phyloP scores from a whole-genome alignment of 2,888 invertebrate genomes.

The Thecophora atra region DNA sequence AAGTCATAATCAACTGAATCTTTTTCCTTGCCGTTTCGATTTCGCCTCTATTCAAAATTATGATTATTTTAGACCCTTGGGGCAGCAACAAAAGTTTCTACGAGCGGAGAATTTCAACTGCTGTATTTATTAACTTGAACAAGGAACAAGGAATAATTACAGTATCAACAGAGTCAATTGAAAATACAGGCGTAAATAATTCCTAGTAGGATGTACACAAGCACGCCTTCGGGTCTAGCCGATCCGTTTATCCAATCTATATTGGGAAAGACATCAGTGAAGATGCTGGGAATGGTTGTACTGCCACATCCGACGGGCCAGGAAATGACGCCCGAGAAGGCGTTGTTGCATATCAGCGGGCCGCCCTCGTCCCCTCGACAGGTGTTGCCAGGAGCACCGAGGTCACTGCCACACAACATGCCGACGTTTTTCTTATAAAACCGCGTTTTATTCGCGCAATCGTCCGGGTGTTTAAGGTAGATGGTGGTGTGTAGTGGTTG shows the following conservation, averaged over 20 bases:
- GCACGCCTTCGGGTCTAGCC: not conserved
- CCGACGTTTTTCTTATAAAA: conserved; percentile 32
- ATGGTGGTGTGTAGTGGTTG: conserved; percentile 29
- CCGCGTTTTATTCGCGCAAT: conserved; percentile 32
- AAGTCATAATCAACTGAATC: too few relatives aligned
- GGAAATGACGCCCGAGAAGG: conserved; percentile 47
- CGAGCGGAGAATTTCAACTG: too few relatives aligned
- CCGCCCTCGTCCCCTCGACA: conserved; percentile 50
- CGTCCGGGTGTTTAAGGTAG: not conserved
- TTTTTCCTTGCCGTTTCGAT: too few relatives aligned
- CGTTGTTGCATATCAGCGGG: conserved; percentile 46
- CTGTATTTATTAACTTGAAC: too few relatives aligned
- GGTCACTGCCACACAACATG: conserved; percentile 41
- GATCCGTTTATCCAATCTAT: conserved; percentile 37
- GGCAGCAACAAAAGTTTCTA: too few relatives aligned
- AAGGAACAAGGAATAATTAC: too few relatives aligned
- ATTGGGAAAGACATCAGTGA: conserved; percentile 44
- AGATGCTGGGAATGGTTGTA: conserved; percentile 42
- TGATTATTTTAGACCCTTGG: too few relatives aligned
- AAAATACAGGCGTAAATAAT: not conserved
- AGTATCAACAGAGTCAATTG: not conserved
- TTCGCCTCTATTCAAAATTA: too few relatives aligned
- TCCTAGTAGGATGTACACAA: not conserved
- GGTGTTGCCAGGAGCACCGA: conserved; percentile 37
- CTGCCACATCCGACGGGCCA: conserved; percentile 46